phyloP scores from a whole-genome alignment of 2,888 invertebrate species.

The Eristalis arbustorum region DNA sequence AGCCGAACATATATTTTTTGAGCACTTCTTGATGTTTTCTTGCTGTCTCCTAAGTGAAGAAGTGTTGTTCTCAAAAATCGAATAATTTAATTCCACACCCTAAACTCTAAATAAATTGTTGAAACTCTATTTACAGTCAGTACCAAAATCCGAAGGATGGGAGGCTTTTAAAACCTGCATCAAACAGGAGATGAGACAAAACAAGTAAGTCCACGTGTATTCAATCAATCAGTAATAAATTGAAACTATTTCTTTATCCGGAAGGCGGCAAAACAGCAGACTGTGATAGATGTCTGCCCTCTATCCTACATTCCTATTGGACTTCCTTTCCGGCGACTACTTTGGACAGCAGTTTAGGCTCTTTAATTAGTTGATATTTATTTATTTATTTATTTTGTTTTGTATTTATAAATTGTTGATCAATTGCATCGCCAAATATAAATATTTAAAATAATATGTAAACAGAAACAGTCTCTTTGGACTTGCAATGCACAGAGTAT shows the following conservation, averaged over 20 bases:
- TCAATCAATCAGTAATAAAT: neutral
- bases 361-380: too few relatives aligned
- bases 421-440: too few relatives aligned
- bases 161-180: slow-evolving; percentile 95
- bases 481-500: too few relatives aligned
- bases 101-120: neutral
- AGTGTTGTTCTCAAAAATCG: too few relatives aligned
- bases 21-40: too few relatives aligned
- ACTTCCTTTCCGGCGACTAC: neutral
- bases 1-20: too few relatives aligned
- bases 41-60: too few relatives aligned
- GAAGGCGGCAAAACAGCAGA: neutral
- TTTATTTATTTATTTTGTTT: too few relatives aligned
- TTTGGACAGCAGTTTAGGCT: neutral
- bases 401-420: too few relatives aligned
- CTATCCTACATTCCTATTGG: neutral
- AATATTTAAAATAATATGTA: too few relatives aligned
- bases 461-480: too few relatives aligned
- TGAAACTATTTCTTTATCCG: neutral
- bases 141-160: slow-evolving; percentile 94
- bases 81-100: too few relatives aligned
- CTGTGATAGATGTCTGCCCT: neutral
- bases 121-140: slow-evolving; percentile 85
- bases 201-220: slow-evolving; percentile 3
- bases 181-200: slow-evolving; percentile 89